Percentiles rank a stretch among this genome's conserved stretches.
phyloP scores from a whole-genome alignment of 2,113 vertebrate genomes.

The Phalacrocorax brasilianus region DNA sequence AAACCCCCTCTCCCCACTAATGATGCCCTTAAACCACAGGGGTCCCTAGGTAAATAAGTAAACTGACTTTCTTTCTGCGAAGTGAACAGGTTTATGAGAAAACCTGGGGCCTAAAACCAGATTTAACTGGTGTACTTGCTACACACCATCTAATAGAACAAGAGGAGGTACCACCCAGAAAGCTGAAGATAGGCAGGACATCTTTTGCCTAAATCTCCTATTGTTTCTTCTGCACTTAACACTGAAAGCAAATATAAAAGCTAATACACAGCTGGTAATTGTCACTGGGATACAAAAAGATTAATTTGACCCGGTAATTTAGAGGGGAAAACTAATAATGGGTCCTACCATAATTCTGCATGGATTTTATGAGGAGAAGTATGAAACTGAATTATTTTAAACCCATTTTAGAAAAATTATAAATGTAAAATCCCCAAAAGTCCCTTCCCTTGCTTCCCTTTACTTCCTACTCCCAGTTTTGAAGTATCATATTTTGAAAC shows the following conservation, averaged over 20 bases:
- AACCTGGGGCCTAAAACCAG: not conserved
- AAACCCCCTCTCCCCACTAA: not conserved
- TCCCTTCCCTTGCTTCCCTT: not conserved
- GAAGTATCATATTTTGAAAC: not conserved
- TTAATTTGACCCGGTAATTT: not conserved
- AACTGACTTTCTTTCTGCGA: not conserved
- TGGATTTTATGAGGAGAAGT: not conserved
- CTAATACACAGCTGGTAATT: not conserved
- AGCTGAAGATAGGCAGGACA: not conserved
- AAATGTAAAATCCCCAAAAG: not conserved
- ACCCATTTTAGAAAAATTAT: not conserved
- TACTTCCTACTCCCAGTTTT: not conserved
- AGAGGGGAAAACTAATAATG: not conserved
- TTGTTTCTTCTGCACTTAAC: not conserved
- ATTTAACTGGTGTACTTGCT: not conserved
- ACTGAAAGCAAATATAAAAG: not conserved
- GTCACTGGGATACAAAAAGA: not conserved
- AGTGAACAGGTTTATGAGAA: not conserved
- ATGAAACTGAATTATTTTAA: not conserved
- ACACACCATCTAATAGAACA: not conserved
- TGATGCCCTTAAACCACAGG: not conserved
- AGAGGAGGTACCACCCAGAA: not conserved
- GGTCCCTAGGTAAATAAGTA: not conserved
- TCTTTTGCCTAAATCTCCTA: not conserved
- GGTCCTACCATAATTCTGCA: not conserved